Percentiles rank a stretch among this genome's conserved stretches.
phyloP scores from a whole-genome alignment of 2,113 vertebrate species.

The Periophthalmodon schlosseri region DNA sequence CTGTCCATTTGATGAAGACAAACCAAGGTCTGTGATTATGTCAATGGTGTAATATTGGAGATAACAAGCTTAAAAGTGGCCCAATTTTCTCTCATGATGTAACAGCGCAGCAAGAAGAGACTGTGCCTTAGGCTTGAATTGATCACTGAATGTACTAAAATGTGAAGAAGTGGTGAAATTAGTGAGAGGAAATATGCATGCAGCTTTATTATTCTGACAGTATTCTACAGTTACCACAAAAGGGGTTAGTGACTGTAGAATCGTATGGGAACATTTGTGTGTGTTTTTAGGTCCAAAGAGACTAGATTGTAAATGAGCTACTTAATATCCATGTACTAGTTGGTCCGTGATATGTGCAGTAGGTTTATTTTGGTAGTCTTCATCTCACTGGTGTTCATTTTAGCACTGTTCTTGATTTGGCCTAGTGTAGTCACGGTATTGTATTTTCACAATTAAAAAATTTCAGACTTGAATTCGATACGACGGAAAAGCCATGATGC shows the following conservation, averaged over 20 bases:
- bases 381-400: background rate
- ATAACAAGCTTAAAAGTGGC: conserved; percentile 34
- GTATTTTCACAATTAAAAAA: background rate
- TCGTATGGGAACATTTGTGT: background rate
- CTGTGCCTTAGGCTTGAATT: conserved; percentile 5
- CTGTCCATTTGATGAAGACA: conserved; percentile 21
- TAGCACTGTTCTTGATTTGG: background rate
- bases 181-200: background rate
- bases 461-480: background rate
- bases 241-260: background rate
- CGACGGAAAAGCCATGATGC: background rate
- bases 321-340: background rate
- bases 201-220: background rate
- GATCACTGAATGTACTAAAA: background rate
- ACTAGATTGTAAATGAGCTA: background rate
- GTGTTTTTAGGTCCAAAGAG: background rate
- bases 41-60: conserved; percentile 22
- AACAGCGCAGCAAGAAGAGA: conserved; percentile 37
- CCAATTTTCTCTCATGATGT: conserved; percentile 38
- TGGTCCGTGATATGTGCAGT: background rate
- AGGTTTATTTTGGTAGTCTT: background rate
- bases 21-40: conserved; percentile 15
- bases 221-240: conserved; percentile 4
- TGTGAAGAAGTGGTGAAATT: conserved; percentile 4
- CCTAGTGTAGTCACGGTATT: background rate